Evolutionary conservation across 2,888 invertebrate species (phyloP).

Genomic region (Brachyopa scutellaris): DNA sequence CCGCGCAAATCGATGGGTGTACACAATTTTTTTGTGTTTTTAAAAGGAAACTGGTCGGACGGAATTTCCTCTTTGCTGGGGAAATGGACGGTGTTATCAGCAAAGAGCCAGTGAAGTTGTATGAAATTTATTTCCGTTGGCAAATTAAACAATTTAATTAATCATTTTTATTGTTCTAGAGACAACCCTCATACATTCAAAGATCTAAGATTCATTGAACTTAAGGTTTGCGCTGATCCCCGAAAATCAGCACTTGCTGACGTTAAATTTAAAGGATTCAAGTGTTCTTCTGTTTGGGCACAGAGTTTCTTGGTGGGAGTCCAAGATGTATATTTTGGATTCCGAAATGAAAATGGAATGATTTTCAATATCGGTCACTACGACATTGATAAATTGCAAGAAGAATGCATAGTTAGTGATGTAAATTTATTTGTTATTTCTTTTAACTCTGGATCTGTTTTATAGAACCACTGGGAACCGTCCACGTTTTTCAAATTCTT

Average conservation of each 20-base stretch:
- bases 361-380: slow-evolving; percentile 84
- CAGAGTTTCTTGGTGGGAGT: slow-evolving; percentile 89
- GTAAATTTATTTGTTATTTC: no score
- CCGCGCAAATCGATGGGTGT: slow-evolving; percentile 81
- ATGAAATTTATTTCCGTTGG: background rate
- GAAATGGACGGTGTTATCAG: slow-evolving; percentile 42
- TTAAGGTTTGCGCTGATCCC: no score
- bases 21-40: slow-evolving; percentile 87
- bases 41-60: slow-evolving; percentile 83
- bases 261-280: no score
- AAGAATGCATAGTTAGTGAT: slow-evolving; percentile 78
- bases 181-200: slow-evolving; percentile 37
- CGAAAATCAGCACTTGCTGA: no score
- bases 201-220: no score
- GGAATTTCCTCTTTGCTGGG: slow-evolving; percentile 84
- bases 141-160: no score
- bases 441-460: no score
- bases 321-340: slow-evolving; percentile 86
- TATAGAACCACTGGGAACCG: slow-evolving; percentile 83
- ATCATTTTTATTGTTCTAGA: no score
- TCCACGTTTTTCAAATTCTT: slow-evolving; percentile 86
- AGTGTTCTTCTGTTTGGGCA: slow-evolving; percentile 88
- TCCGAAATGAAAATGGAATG: slow-evolving; percentile 86
- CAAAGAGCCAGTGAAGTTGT: slow-evolving; percentile 19
- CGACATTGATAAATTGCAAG: slow-evolving; percentile 83